Percentiles rank a stretch among this genome's conserved stretches.
These are phyloP conservation scores for Sphaeridia pumilis DNA, from an alignment of 2,888 invertebrate genomes.

Conservation along the genomic window DNA sequence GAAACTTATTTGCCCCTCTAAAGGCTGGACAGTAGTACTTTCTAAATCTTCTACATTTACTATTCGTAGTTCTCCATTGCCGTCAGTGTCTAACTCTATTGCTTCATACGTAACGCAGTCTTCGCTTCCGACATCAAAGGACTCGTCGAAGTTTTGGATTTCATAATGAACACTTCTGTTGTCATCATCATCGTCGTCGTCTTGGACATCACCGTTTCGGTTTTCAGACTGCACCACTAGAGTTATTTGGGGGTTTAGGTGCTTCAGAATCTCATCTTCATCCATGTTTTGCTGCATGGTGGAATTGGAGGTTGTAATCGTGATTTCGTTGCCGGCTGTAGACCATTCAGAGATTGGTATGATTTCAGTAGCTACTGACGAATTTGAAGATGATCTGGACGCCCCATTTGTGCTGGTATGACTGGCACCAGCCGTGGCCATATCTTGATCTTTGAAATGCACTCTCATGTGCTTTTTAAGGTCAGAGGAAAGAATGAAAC, in stretches of 20 bases:
- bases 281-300: not conserved
- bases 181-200: conserved; percentile 1
- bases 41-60: conserved; percentile 1
- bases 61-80: conserved; percentile 2
- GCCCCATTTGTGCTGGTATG: not conserved
- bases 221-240: conserved; percentile 1
- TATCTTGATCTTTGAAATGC: conserved; percentile 13
- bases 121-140: not conserved
- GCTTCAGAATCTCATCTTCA: not conserved
- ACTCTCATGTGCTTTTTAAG: conserved; percentile 33
- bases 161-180: conserved; percentile 5
- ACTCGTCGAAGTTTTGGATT: not conserved
- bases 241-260: conserved; percentile 5
- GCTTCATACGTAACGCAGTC: conserved; percentile 1
- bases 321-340: too few relatives aligned
- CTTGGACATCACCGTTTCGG: not conserved
- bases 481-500: conserved; percentile 34
- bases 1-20: too few relatives aligned
- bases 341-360: not conserved
- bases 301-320: not conserved
- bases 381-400: not conserved
- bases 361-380: not conserved
- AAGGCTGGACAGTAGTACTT: too few relatives aligned
- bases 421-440: not conserved
- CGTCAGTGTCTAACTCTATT: not conserved